Conservation (phyloP, 2,797 vertebrate species). For the Erethizon dorsatum region DNA sequence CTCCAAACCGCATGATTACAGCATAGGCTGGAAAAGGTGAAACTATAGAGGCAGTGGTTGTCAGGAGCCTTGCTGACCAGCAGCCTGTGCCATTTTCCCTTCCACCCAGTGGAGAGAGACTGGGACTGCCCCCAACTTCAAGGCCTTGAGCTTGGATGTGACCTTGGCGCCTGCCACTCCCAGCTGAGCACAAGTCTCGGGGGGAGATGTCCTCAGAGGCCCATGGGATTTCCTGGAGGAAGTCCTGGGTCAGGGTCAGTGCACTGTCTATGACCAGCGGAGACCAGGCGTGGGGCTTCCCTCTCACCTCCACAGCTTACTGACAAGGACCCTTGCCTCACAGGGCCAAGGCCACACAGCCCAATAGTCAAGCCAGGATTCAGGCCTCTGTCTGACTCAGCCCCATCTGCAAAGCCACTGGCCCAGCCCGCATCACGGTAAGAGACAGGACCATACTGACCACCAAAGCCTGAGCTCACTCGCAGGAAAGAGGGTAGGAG, state of each 20-base stretch:
- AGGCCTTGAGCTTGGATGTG: not conserved
- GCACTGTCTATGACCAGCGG: not conserved
- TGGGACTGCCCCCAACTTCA: not conserved
- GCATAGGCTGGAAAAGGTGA: not conserved
- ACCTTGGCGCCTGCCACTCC: not conserved
- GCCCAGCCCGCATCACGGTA: not conserved
- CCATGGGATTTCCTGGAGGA: not conserved
- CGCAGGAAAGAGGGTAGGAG: not conserved
- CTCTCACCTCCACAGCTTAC: not conserved
- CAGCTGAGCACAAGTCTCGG: not conserved
- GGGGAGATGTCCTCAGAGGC: not conserved
- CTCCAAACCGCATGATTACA: not conserved
- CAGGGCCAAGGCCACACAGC: accelerated
- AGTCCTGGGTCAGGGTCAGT: not conserved
- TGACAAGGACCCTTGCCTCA: not conserved
- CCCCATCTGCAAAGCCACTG: not conserved
- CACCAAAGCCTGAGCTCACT: not conserved
- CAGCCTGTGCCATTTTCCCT: not conserved
- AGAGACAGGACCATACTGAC: not conserved
- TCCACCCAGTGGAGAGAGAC: not conserved
- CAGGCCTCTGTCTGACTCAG: not conserved
- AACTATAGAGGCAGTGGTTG: not conserved
- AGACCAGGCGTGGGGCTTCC: not conserved
- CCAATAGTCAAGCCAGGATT: not conserved
- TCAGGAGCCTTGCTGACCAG: not conserved